These are phyloP conservation scores for Zalophus californianus DNA, from an alignment of 2,797 vertebrate genomes.

Conservation along the genomic window DNA sequence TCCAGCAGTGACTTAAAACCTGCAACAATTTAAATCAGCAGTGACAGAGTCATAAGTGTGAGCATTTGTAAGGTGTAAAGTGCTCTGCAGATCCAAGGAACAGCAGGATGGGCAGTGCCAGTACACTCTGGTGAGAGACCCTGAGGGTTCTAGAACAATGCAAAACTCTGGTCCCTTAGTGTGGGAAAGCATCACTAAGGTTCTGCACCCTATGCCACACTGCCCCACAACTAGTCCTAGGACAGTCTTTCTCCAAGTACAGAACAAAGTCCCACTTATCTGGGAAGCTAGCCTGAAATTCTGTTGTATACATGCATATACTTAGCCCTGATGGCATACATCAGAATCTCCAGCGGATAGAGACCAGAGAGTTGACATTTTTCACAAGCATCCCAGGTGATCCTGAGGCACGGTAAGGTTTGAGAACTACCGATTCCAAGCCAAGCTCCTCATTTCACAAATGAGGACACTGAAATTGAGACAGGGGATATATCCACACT, in stretches of 20 bases:
- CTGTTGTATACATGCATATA: neutral
- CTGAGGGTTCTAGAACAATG: neutral
- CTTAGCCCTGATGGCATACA: neutral
- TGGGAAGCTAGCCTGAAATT: neutral
- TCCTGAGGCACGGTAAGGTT: neutral
- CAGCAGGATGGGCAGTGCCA: neutral
- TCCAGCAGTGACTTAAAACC: neutral
- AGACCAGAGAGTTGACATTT: neutral
- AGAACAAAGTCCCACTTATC: neutral
- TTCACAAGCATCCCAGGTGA: neutral
- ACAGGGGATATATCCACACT: neutral
- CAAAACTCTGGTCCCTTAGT: neutral
- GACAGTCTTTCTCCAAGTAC: neutral
- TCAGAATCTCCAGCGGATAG: neutral
- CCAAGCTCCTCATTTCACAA: neutral
- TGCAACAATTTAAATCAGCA: neutral
- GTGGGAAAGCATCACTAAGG: neutral
- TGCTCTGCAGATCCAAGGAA: neutral
- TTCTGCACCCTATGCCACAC: rapidly evolving
- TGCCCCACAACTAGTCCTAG: neutral
- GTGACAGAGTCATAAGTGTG: neutral
- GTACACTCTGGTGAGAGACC: too few species aligned
- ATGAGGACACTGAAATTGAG: neutral
- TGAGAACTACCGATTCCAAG: neutral
- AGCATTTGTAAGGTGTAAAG: neutral